These are phyloP conservation scores for Fissipunctia ypsillon DNA, from an alignment of 2,888 invertebrate genomes.

Conservation along the genomic window DNA sequence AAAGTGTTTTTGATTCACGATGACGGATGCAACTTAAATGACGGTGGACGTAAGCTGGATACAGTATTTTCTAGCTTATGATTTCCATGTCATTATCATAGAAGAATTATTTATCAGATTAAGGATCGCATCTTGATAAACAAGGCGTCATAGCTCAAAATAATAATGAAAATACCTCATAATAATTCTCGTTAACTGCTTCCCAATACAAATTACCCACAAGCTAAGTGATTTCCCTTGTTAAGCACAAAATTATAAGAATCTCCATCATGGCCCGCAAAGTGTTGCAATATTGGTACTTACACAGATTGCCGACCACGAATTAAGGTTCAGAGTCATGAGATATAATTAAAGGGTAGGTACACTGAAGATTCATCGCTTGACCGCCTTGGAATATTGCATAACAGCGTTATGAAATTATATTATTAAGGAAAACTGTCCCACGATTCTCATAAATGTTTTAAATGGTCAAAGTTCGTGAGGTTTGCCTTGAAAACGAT, in stretches of 20 bases:
- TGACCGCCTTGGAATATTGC: slow-evolving; percentile 59
- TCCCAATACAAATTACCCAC: slow-evolving; percentile 35
- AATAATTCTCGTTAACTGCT: slow-evolving; percentile 29
- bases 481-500: slow-evolving; percentile 50
- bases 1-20: background rate
- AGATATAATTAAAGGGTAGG: slow-evolving; percentile 67
- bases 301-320: slow-evolving; percentile 60
- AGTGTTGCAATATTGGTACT: slow-evolving; percentile 53
- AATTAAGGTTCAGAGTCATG: slow-evolving; percentile 60
- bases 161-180: slow-evolving; percentile 1
- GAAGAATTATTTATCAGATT: background rate
- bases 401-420: slow-evolving; percentile 60
- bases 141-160: background rate
- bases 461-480: slow-evolving; percentile 44
- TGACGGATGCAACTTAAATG: slow-evolving; percentile 6
- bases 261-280: slow-evolving; percentile 50
- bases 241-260: slow-evolving; percentile 52
- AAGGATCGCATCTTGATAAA: background rate
- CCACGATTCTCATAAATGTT: slow-evolving; percentile 26
- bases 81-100: background rate
- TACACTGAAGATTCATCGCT: slow-evolving; percentile 64
- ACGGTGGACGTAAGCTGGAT: background rate
- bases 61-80: background rate
- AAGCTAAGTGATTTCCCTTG: slow-evolving; percentile 50
- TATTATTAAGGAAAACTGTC: slow-evolving; percentile 54